phyloP scores from a whole-genome alignment of 2,113 vertebrate genomes.

The Turnix velox region DNA sequence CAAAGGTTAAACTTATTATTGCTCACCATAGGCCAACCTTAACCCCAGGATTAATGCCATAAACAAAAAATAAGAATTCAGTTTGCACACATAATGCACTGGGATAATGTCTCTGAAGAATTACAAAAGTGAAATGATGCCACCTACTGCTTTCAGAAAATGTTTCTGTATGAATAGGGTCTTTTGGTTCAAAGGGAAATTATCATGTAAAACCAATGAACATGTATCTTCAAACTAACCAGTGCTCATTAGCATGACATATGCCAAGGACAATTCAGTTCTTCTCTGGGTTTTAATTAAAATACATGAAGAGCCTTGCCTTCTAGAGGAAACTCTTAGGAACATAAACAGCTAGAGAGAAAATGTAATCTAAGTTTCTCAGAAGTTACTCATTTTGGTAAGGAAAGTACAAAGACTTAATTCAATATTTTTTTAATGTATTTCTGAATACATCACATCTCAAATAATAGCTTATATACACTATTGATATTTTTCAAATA shows the following conservation, averaged over 20 bases:
- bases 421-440: not conserved
- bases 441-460: not conserved
- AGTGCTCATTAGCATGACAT: not conserved
- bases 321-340: not conserved
- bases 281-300: constrained; percentile 30
- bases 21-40: constrained; percentile 63
- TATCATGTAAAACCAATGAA: not conserved
- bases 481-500: not conserved
- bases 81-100: not conserved
- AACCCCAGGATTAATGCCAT: constrained; percentile 70
- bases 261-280: not conserved
- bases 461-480: not conserved
- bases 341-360: not conserved
- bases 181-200: not conserved
- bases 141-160: constrained; percentile 64
- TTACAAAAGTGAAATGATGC: constrained; percentile 70
- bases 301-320: not conserved
- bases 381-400: not conserved
- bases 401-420: not conserved
- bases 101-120: constrained; percentile 56
- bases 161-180: not conserved
- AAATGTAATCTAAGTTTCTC: not conserved
- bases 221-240: not conserved
- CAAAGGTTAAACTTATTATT: constrained; percentile 74
- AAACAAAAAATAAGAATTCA: constrained; percentile 62